Conservation (phyloP, 2,797 vertebrate genomes). For the Morelia viridis region DNA sequence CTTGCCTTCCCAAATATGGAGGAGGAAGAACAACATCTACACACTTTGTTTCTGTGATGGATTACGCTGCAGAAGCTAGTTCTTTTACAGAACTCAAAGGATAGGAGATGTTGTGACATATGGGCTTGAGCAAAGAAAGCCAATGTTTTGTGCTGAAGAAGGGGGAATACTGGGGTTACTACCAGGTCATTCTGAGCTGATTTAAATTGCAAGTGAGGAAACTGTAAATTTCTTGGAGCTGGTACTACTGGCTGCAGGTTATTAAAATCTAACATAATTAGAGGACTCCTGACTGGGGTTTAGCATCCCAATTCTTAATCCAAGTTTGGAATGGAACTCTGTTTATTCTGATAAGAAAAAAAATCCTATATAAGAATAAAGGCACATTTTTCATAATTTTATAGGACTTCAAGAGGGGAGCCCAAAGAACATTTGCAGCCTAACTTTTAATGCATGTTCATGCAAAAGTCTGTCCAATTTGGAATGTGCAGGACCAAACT, state of each 20-base stretch:
- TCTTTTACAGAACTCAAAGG: background rate
- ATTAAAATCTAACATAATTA: background rate
- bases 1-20: background rate
- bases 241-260: background rate
- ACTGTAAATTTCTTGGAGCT: background rate
- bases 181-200: background rate
- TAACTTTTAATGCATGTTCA: background rate
- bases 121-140: background rate
- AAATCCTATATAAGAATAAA: background rate
- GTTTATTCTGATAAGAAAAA: background rate
- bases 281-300: background rate
- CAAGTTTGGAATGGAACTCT: background rate
- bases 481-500: background rate
- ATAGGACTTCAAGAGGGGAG: background rate
- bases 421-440: background rate
- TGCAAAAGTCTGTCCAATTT: background rate
- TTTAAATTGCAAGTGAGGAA: background rate
- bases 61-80: background rate
- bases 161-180: background rate
- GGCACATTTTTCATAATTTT: background rate
- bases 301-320: background rate
- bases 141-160: background rate
- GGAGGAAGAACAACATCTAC: background rate
- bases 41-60: background rate
- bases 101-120: background rate